These are phyloP conservation scores for Apantesis nais DNA, from an alignment of 2,888 invertebrate species.

Conservation along the genomic window DNA sequence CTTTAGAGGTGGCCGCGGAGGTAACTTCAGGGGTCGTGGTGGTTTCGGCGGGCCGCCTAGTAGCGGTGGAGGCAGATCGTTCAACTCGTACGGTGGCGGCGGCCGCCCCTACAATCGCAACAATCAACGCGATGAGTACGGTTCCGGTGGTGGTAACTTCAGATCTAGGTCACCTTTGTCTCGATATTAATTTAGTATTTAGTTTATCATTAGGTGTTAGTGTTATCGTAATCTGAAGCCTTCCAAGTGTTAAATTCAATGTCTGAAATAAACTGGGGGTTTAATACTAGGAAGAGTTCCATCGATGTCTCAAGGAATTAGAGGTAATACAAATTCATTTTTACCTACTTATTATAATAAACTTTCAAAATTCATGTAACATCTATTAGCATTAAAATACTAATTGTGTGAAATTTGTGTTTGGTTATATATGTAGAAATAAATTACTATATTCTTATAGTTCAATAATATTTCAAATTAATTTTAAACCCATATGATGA, in stretches of 20 bases:
- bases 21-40: slow-evolving; percentile 81
- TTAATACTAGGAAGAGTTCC: slow-evolving; percentile 80
- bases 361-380: slow-evolving; percentile 24
- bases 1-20: slow-evolving; percentile 84
- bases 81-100: slow-evolving; percentile 86
- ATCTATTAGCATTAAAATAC: slow-evolving; percentile 32
- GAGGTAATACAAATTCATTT: slow-evolving; percentile 66
- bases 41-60: slow-evolving; percentile 76
- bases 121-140: slow-evolving; percentile 74
- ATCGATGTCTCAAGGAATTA: slow-evolving; percentile 73
- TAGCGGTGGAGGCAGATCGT: slow-evolving; percentile 82
- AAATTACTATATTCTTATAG: slow-evolving; percentile 10
- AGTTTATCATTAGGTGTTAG: slow-evolving; percentile 79
- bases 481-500: background rate
- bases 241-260: slow-evolving; percentile 84
- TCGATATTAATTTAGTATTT: slow-evolving; percentile 81
- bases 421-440: slow-evolving; percentile 11
- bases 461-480: background rate
- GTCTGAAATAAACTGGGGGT: slow-evolving; percentile 77
- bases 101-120: slow-evolving; percentile 77
- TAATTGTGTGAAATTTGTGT: slow-evolving; percentile 34
- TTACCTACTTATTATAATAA: slow-evolving; percentile 34
- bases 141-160: slow-evolving; percentile 80
- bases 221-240: slow-evolving; percentile 85
- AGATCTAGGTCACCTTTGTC: slow-evolving; percentile 83